Evolutionary conservation across 2,797 vertebrate species (phyloP).

Genomic region (Tangara arthus): DNA sequence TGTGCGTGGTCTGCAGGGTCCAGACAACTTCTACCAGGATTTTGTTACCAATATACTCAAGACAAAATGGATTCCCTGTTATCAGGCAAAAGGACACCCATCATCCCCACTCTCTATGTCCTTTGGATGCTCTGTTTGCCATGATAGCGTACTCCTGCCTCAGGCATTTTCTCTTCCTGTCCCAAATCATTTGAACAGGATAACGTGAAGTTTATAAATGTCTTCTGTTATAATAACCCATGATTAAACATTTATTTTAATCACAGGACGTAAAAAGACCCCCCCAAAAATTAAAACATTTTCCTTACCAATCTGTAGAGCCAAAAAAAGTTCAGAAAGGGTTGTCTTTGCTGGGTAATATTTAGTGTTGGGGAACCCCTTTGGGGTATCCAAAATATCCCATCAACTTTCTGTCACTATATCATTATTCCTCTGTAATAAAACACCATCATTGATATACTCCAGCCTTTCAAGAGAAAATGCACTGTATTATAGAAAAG

Average conservation of each 20-base stretch:
- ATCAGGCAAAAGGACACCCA: background rate
- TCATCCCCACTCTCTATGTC: too few relatives aligned
- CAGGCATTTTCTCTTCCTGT: background rate
- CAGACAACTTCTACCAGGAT: background rate
- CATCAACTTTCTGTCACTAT: background rate
- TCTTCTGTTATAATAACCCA: background rate
- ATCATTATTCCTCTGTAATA: background rate
- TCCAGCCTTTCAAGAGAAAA: background rate
- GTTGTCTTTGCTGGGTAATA: background rate
- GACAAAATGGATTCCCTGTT: background rate
- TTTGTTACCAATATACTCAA: background rate
- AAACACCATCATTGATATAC: background rate
- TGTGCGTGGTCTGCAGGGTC: accelerated
- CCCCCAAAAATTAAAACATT: background rate
- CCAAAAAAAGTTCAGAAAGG: background rate
- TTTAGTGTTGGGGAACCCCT: background rate
- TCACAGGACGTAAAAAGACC: background rate
- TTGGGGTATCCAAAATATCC: background rate
- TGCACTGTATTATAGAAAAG: background rate
- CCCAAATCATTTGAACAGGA: background rate
- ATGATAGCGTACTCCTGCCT: background rate
- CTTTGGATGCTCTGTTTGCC: background rate
- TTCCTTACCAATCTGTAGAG: background rate
- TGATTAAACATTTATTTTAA: background rate
- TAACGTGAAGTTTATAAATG: background rate